Evolutionary conservation across 92 coral and sea anemone species (phyloP).

Genomic region (Bergia puertoricense): DNA sequence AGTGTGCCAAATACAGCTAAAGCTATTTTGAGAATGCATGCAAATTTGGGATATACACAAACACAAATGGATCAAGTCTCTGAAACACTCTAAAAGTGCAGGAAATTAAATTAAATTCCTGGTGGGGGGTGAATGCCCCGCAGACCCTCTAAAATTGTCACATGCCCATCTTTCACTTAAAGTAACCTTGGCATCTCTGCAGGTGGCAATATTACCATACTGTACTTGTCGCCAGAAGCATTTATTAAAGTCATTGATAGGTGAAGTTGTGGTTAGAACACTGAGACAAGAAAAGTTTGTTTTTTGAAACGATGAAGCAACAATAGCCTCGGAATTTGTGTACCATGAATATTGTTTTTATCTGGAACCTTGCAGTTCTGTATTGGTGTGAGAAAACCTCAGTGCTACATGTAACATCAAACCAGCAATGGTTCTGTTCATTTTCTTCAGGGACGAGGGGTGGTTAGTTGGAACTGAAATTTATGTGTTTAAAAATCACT

Average conservation of each 20-base stretch:
- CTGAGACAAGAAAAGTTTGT: background rate
- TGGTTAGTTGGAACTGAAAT: background rate
- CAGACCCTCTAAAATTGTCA: too few species aligned
- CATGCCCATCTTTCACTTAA: too few species aligned
- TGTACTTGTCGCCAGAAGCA: background rate
- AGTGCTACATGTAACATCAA: background rate
- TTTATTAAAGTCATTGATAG: background rate
- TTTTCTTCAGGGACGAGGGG: background rate
- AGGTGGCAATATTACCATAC: background rate
- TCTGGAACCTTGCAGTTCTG: slow-evolving; percentile 20
- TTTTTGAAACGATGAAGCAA: slow-evolving; percentile 5
- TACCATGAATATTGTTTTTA: background rate
- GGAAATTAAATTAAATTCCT: too few species aligned
- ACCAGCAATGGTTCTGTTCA: background rate
- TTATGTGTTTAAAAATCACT: background rate
- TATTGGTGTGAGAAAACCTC: background rate
- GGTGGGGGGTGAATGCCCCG: too few species aligned
- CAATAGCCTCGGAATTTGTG: background rate
- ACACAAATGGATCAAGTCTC: too few species aligned
- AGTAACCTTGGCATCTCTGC: too few species aligned
- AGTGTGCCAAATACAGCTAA: too few species aligned
- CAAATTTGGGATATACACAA: too few species aligned
- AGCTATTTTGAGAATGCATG: too few species aligned
- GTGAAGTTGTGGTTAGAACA: background rate
- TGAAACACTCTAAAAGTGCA: too few species aligned